Conservation (phyloP, 1,140 invertebrate species). For the Pogonus chalceus region DNA sequence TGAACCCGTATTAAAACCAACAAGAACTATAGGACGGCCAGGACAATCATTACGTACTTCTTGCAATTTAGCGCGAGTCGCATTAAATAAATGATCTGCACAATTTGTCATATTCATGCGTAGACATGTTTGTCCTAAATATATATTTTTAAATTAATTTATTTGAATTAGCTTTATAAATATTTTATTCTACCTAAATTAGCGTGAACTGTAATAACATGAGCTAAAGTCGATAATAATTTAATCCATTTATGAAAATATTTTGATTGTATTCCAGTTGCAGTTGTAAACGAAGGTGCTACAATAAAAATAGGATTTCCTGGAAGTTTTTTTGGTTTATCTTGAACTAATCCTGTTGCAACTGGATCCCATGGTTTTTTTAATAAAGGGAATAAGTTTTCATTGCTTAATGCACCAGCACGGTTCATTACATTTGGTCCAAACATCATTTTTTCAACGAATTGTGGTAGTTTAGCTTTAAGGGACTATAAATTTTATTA, state of each 20-base stretch:
- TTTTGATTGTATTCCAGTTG: slow-evolving; percentile 37
- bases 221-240: slow-evolving; percentile 55
- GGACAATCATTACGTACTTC: slow-evolving; percentile 57
- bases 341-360: slow-evolving; percentile 21
- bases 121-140: slow-evolving; percentile 32
- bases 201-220: slow-evolving; percentile 53
- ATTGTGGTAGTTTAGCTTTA: slow-evolving; percentile 60
- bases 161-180: background rate
- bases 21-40: slow-evolving; percentile 60
- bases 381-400: slow-evolving; percentile 49
- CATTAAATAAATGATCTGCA: slow-evolving; percentile 59
- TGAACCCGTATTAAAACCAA: slow-evolving; percentile 68
- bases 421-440: slow-evolving; percentile 38
- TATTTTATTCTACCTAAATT: slow-evolving; percentile 31
- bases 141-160: slow-evolving; percentile 1
- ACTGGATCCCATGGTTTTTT: slow-evolving; percentile 74
- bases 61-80: slow-evolving; percentile 57
- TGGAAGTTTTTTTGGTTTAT: slow-evolving; percentile 50
- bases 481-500: slow-evolving; percentile 47
- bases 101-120: slow-evolving; percentile 45
- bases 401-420: slow-evolving; percentile 37
- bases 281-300: slow-evolving; percentile 45
- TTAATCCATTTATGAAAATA: slow-evolving; percentile 60
- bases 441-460: slow-evolving; percentile 66
- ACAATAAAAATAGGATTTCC: slow-evolving; percentile 62